phyloP scores from a whole-genome alignment of 2,888 invertebrate genomes.

The Deilephila porcellus region DNA sequence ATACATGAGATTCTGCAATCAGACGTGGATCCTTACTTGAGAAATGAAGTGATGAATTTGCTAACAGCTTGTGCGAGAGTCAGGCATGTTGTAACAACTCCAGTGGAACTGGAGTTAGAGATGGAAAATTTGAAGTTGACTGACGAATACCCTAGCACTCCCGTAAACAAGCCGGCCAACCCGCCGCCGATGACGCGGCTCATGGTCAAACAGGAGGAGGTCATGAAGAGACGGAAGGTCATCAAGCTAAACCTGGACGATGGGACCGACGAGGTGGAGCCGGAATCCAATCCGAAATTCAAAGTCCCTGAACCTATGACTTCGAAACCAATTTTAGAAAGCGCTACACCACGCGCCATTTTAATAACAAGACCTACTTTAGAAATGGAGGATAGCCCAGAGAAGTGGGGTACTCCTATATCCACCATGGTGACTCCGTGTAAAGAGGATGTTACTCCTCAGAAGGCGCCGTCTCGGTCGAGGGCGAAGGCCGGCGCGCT shows the following conservation, averaged over 20 bases:
- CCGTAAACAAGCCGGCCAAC: conserved; percentile 50
- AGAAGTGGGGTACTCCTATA: conserved; percentile 71
- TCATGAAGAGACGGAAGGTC: conserved; percentile 59
- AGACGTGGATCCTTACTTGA: conserved; percentile 48
- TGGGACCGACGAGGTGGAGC: conserved; percentile 47
- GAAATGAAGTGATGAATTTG: conserved; percentile 65
- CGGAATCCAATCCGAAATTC: conserved; percentile 51
- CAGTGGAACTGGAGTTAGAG: conserved; percentile 50
- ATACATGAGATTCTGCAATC: conserved; percentile 62
- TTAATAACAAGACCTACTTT: conserved; percentile 47
- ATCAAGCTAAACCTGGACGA: conserved; percentile 68
- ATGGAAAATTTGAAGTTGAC: conserved; percentile 58
- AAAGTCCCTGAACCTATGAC: conserved; percentile 69
- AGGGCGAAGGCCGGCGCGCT: conserved; percentile 33
- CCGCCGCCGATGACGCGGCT: conserved; percentile 47
- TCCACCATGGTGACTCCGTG: conserved; percentile 65
- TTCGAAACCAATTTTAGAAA: conserved; percentile 58
- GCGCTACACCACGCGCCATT: conserved; percentile 61
- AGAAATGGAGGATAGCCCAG: conserved; percentile 42
- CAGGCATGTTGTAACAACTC: conserved; percentile 45
- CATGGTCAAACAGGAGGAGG: conserved; percentile 63
- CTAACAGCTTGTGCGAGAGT: conserved; percentile 59
- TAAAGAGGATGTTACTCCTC: conserved; percentile 65
- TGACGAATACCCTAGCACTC: conserved; percentile 55
- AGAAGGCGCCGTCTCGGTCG: conserved; percentile 25